These are phyloP conservation scores for Chiloscyllium punctatum DNA, from an alignment of 2,797 vertebrate genomes.

Conservation along the genomic window DNA sequence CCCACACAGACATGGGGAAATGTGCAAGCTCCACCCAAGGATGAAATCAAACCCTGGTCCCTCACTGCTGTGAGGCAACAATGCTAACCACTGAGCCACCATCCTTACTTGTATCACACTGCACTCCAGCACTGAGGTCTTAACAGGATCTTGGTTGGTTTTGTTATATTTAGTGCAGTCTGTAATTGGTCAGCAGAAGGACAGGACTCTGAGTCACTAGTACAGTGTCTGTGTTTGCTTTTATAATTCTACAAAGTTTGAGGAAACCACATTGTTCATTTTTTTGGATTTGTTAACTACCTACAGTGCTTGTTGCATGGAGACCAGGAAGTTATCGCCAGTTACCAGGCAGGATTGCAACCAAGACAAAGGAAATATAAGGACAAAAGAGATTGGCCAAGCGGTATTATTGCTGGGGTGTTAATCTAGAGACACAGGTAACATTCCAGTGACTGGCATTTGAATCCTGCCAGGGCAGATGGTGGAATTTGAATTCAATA, in stretches of 20 bases:
- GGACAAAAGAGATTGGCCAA: no score
- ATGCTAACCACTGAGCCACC: no score
- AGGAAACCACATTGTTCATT: neutral
- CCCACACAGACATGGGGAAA: no score
- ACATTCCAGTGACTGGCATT: no score
- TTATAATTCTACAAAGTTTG: neutral
- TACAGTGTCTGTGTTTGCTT: neutral
- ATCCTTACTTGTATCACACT: neutral
- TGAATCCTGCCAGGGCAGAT: no score
- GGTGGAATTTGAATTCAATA: no score
- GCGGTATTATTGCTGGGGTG: no score
- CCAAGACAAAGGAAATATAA: neutral
- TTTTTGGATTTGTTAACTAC: neutral
- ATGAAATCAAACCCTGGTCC: no score
- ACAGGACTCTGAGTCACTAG: neutral
- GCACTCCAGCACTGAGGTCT: neutral
- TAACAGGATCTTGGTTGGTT: neutral
- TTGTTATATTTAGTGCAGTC: neutral
- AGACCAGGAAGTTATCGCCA: neutral
- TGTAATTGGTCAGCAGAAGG: neutral
- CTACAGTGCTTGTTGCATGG: neutral
- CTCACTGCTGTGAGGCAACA: no score
- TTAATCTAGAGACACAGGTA: no score
- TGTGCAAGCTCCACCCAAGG: no score
- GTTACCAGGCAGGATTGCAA: neutral